Base-by-base conservation (phyloP, 2,797 vertebrate species). In the Hyperoplus immaculatus region DNA sequence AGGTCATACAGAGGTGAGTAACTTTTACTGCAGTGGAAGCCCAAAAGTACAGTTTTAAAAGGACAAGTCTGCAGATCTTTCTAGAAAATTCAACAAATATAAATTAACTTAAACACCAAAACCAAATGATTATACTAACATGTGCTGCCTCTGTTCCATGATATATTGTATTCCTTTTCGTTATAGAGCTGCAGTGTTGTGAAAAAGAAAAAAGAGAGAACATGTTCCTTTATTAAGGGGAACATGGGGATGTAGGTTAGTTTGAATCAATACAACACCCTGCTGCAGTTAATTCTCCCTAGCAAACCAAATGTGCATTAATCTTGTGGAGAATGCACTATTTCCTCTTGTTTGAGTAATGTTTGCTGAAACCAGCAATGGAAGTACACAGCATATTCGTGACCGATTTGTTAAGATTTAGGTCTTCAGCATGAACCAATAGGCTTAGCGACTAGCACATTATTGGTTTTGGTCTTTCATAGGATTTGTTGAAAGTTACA, bases 1-100 rank as follows among this genome's bases (percentile, higher is more conserved):
- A 68, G 89, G 81, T 90, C 87, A 78, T 11, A 10, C 64, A 64
- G 87, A 89, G 78, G 86, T 89, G 79, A 89, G 62, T 21, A 70
- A 65, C 58, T 84, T 89, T 77, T 67, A 88, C 82, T 85, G 89
- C 91, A 90, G 86, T 78, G 84, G 49, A 49, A 15, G 5, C 45
- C 15, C 18, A 69, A 41, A 29, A 47, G n/a, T 7, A 7, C 16
- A 29, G 14, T 8, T 55, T 39, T n/a, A 55, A 55, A 60, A 21
- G 67, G 69, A 42, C 2, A 9, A n/a, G 10, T 29, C 38, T 29
- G 21, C 4, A 1, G 8, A 18, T 57, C 42, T 49, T 16, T 63
- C 10, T 3, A 39, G 4, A 15, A 3, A 8, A 5, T 39, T 61
- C 9, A 18, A 43, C 8, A 74, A 10, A 38, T 12, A 15, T 11